A percentile compares a stretch with the other conserved stretches of the same genome.
These are phyloP conservation scores for Salminus brasiliensis DNA, from an alignment of 2,113 vertebrate genomes.

Conservation along the genomic window DNA sequence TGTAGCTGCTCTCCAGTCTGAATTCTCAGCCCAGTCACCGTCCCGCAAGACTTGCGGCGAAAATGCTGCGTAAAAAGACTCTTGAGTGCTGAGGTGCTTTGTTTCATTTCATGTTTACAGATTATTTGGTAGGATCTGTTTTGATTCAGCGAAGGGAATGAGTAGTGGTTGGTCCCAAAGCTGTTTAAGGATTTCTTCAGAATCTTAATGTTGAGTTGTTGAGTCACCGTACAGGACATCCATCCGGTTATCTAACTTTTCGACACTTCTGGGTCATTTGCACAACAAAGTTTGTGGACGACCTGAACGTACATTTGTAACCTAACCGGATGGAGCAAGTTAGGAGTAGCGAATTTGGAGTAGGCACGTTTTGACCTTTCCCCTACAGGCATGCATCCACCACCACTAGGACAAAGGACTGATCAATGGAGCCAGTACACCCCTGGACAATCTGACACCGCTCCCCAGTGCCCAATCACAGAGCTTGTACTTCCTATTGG, in stretches of 20 bases:
- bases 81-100: not conserved
- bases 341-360: too few relatives aligned
- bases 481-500: slow-evolving; percentile 57
- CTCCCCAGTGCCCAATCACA: slow-evolving; percentile 68
- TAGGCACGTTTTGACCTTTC: slow-evolving; percentile 30
- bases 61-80: not conserved
- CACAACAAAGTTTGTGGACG: not conserved
- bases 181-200: not conserved
- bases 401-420: slow-evolving; percentile 55
- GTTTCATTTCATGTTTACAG: not conserved
- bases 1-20: slow-evolving; percentile 61
- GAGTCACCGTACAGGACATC: too few relatives aligned
- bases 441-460: slow-evolving; percentile 69
- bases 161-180: not conserved
- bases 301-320: not conserved
- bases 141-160: not conserved
- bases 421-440: slow-evolving; percentile 66
- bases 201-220: not conserved
- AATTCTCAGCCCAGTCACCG: slow-evolving; percentile 49
- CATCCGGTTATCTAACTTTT: not conserved
- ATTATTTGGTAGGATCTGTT: not conserved
- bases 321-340: too few relatives aligned
- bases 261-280: not conserved
- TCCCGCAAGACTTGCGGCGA: not conserved
- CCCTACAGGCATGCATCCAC: slow-evolving; percentile 60